Conservation (phyloP, 2,113 vertebrate genomes). For the Colius striatus region DNA sequence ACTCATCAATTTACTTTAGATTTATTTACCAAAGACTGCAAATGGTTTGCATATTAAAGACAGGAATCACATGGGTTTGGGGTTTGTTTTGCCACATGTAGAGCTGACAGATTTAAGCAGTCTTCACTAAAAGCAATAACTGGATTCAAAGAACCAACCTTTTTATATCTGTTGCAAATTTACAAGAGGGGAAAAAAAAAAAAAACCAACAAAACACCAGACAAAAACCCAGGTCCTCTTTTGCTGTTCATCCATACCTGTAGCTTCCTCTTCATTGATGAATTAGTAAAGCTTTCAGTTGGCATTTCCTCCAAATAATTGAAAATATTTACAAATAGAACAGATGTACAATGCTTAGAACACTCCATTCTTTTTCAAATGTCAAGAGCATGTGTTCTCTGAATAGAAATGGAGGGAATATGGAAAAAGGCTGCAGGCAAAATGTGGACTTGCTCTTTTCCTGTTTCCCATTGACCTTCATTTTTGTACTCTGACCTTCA, state of each 20-base stretch:
- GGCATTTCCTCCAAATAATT: neutral
- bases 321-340: constrained; percentile 2
- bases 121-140: constrained; percentile 54
- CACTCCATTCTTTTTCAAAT: neutral
- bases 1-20: neutral
- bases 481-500: neutral
- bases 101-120: constrained; percentile 56
- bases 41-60: constrained; percentile 23
- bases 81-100: constrained; percentile 50
- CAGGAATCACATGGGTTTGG: constrained; percentile 29
- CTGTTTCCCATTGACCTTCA: neutral
- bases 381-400: neutral
- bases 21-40: constrained; percentile 54
- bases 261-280: neutral
- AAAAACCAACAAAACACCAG: neutral
- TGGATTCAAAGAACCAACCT: constrained; percentile 22
- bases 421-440: neutral
- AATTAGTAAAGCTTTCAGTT: neutral
- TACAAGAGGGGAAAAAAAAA: neutral
- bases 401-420: neutral
- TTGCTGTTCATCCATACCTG: neutral
- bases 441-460: neutral
- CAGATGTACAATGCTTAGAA: neutral
- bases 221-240: neutral
- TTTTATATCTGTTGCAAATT: constrained; percentile 46